Conservation (phyloP, 2,888 invertebrate genomes). For the Atrina japonica region DNA sequence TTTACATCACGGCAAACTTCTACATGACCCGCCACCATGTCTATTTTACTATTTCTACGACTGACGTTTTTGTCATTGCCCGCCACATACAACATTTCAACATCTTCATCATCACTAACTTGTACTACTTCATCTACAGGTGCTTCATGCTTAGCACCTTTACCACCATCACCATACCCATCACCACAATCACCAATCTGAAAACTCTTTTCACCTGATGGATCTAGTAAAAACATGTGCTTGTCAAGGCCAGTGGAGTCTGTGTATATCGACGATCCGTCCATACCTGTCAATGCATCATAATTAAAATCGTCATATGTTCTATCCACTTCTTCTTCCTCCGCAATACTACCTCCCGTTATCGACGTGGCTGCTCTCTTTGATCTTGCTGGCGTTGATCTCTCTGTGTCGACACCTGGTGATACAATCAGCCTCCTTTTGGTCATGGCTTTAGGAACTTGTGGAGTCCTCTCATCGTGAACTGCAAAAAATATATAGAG, state of each 20-base stretch:
- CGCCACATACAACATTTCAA: conserved; percentile 34
- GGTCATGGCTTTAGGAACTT: neutral
- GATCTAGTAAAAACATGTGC: conserved; percentile 27
- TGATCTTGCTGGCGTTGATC: neutral
- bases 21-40: conserved; percentile 30
- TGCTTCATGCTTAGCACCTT: conserved; percentile 7
- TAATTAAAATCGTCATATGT: conserved; percentile 1
- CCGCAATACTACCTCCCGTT: conserved; percentile 38
- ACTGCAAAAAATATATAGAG: neutral
- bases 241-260: conserved; percentile 26
- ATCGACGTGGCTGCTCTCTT: conserved; percentile 5
- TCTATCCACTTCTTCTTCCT: conserved; percentile 44
- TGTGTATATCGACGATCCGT: conserved; percentile 19
- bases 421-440: neutral
- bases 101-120: conserved; percentile 30
- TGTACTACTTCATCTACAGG: conserved; percentile 18
- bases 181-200: conserved; percentile 1
- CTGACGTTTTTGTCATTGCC: conserved; percentile 11
- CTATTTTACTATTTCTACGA: conserved; percentile 26
- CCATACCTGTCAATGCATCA: conserved; percentile 29
- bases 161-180: conserved; percentile 45
- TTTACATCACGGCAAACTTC: too few species aligned
- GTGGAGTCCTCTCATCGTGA: neutral
- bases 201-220: conserved; percentile 24
- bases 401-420: neutral